Conservation (phyloP, 1,140 invertebrate species). For the Dysdera silvatica region DNA sequence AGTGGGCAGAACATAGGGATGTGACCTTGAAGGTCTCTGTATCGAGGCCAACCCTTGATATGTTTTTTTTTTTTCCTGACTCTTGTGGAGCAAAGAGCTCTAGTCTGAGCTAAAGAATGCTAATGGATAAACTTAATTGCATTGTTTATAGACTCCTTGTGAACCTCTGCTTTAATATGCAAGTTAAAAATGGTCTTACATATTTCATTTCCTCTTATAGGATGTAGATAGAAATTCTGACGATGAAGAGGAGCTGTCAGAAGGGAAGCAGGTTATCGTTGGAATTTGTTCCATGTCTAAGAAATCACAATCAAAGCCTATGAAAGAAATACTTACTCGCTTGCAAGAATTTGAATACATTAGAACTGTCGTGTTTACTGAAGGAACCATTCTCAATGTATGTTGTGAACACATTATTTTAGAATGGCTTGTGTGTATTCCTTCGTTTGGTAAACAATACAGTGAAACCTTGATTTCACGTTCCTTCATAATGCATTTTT, state of each 20-base stretch:
- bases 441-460: no score
- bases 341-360: constrained; percentile 95
- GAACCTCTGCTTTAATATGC: background rate
- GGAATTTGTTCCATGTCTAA: constrained; percentile 98
- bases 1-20: no score
- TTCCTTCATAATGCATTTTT: no score
- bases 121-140: no score
- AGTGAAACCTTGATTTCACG: no score
- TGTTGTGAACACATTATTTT: no score
- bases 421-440: no score
- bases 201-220: background rate
- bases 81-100: no score
- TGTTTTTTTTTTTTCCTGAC: background rate
- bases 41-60: no score
- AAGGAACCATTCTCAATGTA: constrained; percentile 87
- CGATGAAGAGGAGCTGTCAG: constrained; percentile 8
- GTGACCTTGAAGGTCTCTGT: no score
- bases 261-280: constrained; percentile 67
- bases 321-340: constrained; percentile 93
- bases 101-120: no score
- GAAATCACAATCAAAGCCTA: constrained; percentile 95
- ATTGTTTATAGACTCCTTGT: background rate
- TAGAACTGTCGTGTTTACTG: constrained; percentile 82
- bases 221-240: constrained; percentile 8
- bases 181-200: background rate